phyloP scores from a whole-genome alignment of 2,113 vertebrate species.

The Epinephelus cyanopodus region DNA sequence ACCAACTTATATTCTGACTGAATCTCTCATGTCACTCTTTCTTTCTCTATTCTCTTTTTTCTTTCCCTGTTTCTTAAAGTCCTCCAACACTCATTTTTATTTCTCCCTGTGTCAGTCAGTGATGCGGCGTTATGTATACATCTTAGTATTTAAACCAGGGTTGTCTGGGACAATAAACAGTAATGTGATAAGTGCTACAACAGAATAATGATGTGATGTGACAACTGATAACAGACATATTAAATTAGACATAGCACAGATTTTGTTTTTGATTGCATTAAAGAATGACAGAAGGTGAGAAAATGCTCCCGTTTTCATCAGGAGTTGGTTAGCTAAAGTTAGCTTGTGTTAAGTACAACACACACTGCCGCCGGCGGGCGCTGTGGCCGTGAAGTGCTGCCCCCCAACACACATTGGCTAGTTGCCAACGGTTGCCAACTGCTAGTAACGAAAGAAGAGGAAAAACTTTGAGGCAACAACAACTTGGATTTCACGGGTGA shows the following conservation, averaged over 20 bases:
- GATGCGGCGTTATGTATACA: background rate
- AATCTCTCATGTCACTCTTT: constrained; percentile 22
- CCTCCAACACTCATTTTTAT: background rate
- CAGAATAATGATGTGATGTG: background rate
- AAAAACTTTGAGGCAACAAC: no score
- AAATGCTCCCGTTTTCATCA: no score
- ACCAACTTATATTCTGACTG: constrained; percentile 42
- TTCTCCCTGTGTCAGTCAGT: background rate
- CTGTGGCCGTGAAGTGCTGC: no score
- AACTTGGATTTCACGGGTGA: no score
- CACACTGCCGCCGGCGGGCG: no score
- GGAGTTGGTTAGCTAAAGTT: no score
- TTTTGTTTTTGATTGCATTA: background rate
- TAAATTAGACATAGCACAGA: background rate
- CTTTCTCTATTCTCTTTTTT: background rate
- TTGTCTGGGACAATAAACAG: background rate
- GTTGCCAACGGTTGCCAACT: no score
- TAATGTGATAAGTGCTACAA: background rate
- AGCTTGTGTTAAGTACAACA: no score
- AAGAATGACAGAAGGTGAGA: background rate
- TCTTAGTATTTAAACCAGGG: background rate
- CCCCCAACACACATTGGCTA: no score
- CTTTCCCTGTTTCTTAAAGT: background rate
- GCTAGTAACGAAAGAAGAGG: no score
- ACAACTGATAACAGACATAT: background rate